Evolutionary conservation across 2,888 invertebrate species (phyloP).

Genomic region (Lasioglossum malachurum): DNA sequence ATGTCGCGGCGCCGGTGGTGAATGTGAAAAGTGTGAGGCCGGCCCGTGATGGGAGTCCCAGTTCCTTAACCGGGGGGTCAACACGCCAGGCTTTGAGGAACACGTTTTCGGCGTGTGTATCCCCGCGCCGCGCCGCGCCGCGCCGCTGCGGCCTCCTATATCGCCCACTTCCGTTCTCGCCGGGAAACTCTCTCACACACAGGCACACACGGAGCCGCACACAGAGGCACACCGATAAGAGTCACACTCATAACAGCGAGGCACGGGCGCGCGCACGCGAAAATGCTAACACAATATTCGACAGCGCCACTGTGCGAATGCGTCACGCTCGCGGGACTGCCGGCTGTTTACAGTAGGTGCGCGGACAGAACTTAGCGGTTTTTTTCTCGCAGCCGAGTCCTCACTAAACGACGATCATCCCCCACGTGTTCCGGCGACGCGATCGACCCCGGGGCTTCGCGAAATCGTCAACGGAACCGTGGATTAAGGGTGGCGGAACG

Average conservation of each 20-base stretch:
- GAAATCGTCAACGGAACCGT: slow-evolving; percentile 48
- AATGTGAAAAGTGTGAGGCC: neutral
- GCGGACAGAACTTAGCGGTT: slow-evolving; percentile 32
- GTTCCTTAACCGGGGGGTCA: slow-evolving; percentile 36
- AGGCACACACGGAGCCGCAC: neutral
- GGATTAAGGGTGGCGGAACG: slow-evolving; percentile 69
- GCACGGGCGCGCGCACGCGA: neutral
- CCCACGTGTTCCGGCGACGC: slow-evolving; percentile 62
- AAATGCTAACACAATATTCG: slow-evolving; percentile 24
- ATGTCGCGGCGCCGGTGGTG: neutral
- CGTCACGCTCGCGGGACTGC: slow-evolving; percentile 50
- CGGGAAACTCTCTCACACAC: neutral
- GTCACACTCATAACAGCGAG: neutral
- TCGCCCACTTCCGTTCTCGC: slow-evolving; percentile 22
- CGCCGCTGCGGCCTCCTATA: neutral
- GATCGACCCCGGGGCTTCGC: slow-evolving; percentile 50
- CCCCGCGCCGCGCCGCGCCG: too few relatives aligned
- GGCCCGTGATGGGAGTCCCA: slow-evolving; percentile 27
- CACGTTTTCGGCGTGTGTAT: slow-evolving; percentile 2
- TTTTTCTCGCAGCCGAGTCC: neutral
- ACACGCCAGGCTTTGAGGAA: slow-evolving; percentile 13
- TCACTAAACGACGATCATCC: slow-evolving; percentile 44
- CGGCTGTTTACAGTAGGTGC: slow-evolving; percentile 67
- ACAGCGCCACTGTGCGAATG: slow-evolving; percentile 30
- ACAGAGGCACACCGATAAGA: neutral